A percentile compares a stretch with the other conserved stretches of the same genome.
phyloP scores from a whole-genome alignment of 2,888 invertebrate species.

The Arenicola marina region DNA sequence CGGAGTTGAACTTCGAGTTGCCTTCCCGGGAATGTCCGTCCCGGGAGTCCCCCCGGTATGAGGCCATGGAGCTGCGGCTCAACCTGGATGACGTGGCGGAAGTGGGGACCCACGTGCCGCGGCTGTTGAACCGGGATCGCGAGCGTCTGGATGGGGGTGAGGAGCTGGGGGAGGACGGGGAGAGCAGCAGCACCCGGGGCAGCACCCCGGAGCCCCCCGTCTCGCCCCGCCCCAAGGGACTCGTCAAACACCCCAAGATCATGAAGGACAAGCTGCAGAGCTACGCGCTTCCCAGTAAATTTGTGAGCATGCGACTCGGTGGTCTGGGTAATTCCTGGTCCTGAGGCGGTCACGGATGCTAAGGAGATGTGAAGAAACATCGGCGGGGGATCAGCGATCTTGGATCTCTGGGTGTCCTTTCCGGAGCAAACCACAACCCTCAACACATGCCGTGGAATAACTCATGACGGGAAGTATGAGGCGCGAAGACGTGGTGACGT shows the following conservation, averaged over 20 bases:
- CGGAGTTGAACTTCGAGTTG: neutral
- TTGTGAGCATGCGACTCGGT: neutral
- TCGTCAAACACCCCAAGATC: constrained; percentile 25
- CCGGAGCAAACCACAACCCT: too few relatives aligned
- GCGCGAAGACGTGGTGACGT: too few relatives aligned
- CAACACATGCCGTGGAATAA: too few relatives aligned
- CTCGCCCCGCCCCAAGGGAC: constrained; percentile 21
- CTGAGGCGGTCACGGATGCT: too few relatives aligned
- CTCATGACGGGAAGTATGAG: too few relatives aligned
- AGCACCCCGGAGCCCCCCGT: constrained; percentile 26
- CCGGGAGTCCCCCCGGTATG: neutral
- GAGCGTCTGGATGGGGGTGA: neutral
- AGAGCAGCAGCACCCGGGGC: constrained; percentile 8
- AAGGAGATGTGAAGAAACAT: too few relatives aligned
- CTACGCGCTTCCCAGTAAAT: neutral
- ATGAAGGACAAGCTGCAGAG: constrained; percentile 19
- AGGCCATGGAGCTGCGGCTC: neutral
- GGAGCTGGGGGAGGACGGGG: neutral
- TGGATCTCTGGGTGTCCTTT: too few relatives aligned
- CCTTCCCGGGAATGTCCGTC: neutral
- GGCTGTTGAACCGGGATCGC: neutral
- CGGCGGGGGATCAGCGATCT: too few relatives aligned
- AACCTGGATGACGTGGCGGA: neutral
- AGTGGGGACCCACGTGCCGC: neutral
- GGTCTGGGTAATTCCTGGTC: too few relatives aligned